Evolutionary conservation across 1,140 invertebrate species (phyloP).

Genomic region (Aleiodes sp.): DNA sequence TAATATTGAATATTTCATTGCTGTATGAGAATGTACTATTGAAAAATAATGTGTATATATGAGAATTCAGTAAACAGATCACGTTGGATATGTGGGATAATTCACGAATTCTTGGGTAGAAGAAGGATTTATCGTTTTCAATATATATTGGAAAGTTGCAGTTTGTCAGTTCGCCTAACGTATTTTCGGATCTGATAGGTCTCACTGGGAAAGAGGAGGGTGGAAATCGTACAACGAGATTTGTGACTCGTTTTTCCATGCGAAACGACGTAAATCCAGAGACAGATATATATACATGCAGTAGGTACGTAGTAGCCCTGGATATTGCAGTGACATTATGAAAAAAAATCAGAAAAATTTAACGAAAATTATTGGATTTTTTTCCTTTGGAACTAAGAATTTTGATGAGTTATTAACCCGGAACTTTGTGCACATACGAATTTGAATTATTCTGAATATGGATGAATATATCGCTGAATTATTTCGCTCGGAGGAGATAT

Average conservation of each 20-base stretch:
- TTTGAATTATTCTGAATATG: no score
- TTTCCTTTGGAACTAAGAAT: no score
- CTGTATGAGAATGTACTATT: no score
- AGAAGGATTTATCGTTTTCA: constrained; percentile 4
- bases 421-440: no score
- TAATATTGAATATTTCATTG: not conserved
- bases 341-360: no score
- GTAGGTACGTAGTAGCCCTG: no score
- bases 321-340: no score
- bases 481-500: no score
- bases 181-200: constrained; percentile 1
- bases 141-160: constrained; percentile 10
- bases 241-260: constrained; percentile 16
- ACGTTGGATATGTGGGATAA: constrained; percentile 12
- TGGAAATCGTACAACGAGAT: constrained; percentile 1
- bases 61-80: constrained; percentile 1
- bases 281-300: not conserved
- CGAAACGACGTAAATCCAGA: constrained; percentile 14
- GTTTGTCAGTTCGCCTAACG: not conserved
- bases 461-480: no score
- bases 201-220: not conserved
- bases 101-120: not conserved
- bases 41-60: no score
- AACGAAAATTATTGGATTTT: no score
- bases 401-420: no score